Evolutionary conservation across 2,113 vertebrate species (phyloP).

Genomic region (Propithecus coquereli): DNA sequence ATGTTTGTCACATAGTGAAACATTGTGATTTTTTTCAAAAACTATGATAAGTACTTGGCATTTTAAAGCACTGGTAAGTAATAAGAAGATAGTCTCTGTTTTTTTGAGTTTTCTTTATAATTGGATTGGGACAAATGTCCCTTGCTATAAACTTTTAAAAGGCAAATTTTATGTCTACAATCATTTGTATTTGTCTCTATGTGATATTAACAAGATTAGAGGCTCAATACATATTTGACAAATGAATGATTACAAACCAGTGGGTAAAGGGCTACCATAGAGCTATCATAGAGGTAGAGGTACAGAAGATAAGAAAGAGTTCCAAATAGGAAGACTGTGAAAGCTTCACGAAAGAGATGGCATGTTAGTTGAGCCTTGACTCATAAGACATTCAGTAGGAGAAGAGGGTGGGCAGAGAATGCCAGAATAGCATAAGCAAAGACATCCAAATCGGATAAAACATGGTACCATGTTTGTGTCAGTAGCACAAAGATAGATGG

Average conservation of each 20-base stretch:
- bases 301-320: neutral
- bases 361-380: neutral
- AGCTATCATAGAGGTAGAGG: neutral
- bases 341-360: neutral
- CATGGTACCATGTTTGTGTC: neutral
- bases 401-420: neutral
- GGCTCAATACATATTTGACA: neutral
- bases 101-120: neutral
- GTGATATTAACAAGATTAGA: neutral
- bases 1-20: neutral
- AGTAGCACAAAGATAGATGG: neutral
- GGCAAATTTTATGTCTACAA: neutral
- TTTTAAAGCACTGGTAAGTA: neutral
- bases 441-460: neutral
- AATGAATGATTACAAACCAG: neutral
- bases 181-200: neutral
- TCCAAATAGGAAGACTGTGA: neutral
- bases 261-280: neutral
- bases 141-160: neutral
- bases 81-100: neutral
- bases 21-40: neutral
- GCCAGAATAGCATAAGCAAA: too few species aligned
- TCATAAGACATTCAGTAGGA: neutral
- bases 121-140: neutral
- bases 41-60: neutral